These are phyloP conservation scores for Netelia virgata DNA, from an alignment of 2,888 invertebrate genomes.

Conservation along the genomic window DNA sequence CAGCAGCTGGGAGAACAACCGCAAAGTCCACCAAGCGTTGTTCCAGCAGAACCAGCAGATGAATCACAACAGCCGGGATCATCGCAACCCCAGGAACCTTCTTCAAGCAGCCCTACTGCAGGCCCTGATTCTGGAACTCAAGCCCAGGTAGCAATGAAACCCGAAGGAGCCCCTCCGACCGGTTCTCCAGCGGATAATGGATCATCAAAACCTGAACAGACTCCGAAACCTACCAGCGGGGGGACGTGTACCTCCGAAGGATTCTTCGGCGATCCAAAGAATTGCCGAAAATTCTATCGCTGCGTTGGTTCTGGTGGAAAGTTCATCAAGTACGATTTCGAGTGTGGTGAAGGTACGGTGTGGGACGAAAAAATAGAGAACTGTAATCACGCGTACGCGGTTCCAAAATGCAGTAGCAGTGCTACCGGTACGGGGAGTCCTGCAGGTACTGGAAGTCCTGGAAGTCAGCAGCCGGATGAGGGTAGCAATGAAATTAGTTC, in stretches of 20 bases:
- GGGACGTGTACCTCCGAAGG: conserved; percentile 46
- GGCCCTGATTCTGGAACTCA: background rate
- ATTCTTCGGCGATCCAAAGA: conserved; percentile 78
- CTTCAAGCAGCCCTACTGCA: background rate
- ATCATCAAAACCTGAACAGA: conserved; percentile 12
- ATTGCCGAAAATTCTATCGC: conserved; percentile 84
- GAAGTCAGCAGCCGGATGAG: conserved; percentile 32
- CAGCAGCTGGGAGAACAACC: conserved; percentile 33
- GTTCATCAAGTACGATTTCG: conserved; percentile 86
- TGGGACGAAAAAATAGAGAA: conserved; percentile 89
- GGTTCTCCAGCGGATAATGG: background rate
- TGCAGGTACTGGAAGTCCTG: background rate
- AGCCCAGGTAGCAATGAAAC: background rate
- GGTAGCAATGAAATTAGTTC: conserved; percentile 32
- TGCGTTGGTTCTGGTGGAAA: conserved; percentile 88
- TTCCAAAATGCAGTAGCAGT: conserved; percentile 77
- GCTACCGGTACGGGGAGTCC: background rate
- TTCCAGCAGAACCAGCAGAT: conserved; percentile 68
- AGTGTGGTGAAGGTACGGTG: conserved; percentile 89
- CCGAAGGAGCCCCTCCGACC: background rate
- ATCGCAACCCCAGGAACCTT: background rate
- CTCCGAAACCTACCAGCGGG: conserved; percentile 26
- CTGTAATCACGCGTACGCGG: conserved; percentile 88
- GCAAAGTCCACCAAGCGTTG: conserved; percentile 15
- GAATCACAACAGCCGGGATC: conserved; percentile 45